Base-by-base conservation (phyloP, 1,140 invertebrate species). In the Drosophila elegans region DNA sequence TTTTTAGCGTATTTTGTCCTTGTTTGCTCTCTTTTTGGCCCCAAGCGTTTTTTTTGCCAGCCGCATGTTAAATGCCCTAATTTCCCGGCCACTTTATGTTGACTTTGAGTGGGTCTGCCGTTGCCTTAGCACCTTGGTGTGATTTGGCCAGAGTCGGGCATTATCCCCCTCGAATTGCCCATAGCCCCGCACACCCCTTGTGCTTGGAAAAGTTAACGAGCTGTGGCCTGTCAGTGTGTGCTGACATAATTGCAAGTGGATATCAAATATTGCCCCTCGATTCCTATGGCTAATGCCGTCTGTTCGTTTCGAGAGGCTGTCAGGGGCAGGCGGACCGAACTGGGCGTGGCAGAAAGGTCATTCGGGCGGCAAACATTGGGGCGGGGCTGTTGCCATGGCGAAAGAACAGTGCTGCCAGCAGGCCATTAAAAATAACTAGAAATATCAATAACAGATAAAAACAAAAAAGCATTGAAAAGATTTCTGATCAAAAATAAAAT, bases 31-130 rank as follows among this genome's bases (percentile, higher is more conserved):
- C n/a, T 55, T 51, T 42, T 64, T 44, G 29, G 29, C 16, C 29
- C 32, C 29, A 16, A n/a, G 29, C n/a, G 27, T 25, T 52, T 49
- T 73, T 80, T 66, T 78, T 88, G 72, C 62, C 79, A 75, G 39
- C 46, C 49, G 53, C 76, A 67, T 88, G 83, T 77, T 79, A 86
- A 88, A 89, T 83, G 83, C 79, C 83, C 83, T 86, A 88, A 86
- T 83, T 86, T 85, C 60, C 56, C 46, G 69, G 36, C 63, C 54
- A 67, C 56, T 66, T 66, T 44, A 36, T 55, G 59, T 67, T 69
- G 49, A 48, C 44, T 49, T 73, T 56, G 52, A 69, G 39, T 38
- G 13, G 51, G 25, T 64, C 39, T 39, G 29, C 10, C 38, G 61
- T 27, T 56, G 41, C 60, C 54, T 83, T 83, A 83, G 75, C 80